Conservation (phyloP, 2,888 invertebrate species). For the Amphipoea lucens region DNA sequence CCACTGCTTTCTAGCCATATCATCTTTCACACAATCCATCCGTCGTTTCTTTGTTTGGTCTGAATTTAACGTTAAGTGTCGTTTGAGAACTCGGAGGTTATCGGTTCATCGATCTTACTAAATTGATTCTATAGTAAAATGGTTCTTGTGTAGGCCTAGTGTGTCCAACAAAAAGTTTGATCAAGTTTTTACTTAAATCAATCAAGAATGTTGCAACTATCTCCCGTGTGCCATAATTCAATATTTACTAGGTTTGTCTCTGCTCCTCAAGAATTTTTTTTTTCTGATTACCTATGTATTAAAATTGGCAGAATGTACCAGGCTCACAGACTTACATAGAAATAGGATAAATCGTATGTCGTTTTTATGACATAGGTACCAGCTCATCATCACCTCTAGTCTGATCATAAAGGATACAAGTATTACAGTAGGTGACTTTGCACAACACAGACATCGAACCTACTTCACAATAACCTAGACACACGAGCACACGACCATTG, state of each 20-base stretch:
- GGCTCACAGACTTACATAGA: too few species aligned
- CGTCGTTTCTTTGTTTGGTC: too few species aligned
- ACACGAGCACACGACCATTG: conserved; percentile 19
- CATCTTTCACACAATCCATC: too few species aligned
- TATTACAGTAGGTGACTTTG: conserved; percentile 1
- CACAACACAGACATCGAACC: conserved; percentile 33
- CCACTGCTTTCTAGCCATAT: too few species aligned
- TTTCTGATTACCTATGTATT: too few species aligned
- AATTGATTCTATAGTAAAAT: conserved; percentile 15
- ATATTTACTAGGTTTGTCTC: neutral
- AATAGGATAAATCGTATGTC: too few species aligned
- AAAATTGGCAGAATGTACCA: too few species aligned
- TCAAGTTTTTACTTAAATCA: conserved; percentile 43
- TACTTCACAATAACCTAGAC: conserved; percentile 22
- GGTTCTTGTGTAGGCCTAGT: neutral
- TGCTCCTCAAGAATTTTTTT: too few species aligned
- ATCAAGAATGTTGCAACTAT: conserved; percentile 29
- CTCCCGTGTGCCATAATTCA: conserved; percentile 4
- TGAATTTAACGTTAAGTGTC: too few species aligned
- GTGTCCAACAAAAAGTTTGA: conserved; percentile 24
- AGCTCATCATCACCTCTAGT: too few species aligned
- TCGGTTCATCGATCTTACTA: neutral
- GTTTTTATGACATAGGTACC: too few species aligned
- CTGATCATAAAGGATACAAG: too few species aligned
- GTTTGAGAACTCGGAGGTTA: neutral